Base-by-base conservation (phyloP, 2,797 vertebrate species). In the Sphenopsis melanotis region DNA sequence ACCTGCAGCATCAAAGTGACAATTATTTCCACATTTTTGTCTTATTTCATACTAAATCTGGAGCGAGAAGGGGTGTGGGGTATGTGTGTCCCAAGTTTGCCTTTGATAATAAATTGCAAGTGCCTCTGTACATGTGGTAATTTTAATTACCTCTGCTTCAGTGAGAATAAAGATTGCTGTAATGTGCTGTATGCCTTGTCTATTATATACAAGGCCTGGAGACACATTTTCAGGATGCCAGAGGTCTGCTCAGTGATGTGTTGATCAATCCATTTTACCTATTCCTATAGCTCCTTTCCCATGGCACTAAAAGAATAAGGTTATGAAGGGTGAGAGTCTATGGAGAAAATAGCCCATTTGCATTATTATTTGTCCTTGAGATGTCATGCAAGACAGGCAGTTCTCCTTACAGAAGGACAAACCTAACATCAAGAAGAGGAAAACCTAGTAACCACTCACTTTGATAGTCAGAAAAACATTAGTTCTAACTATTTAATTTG, bases 61-160 rank as follows among this genome's bases (percentile, higher is more conserved):
- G 32, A 56, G 27, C 0, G 1, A 15, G 37, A 27, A 70, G 17
- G 30, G 5, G 6, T 56, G 20, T 49, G 32, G 11, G 6, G 2
- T 42, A 21, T 57, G 6, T 34, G 32, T 46, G 29, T 47, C 37
- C 50, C 27, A 52, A 44, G 41, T 39, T 75, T 81, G 20, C 50
- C 50, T 89, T 88, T 89, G 41, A 20, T 82, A 29, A 18, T 66
- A 61, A 90, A 90, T 20, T 39, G 14, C 30, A 36, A 71, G 27
- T 74, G 27, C 34, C 8, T 76, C 22, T 64, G 15, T 47, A 64
- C 6, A 21, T 11, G 21, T 57, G 22, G 11, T 87, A 24, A 63
- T 91, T 93, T 82, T 91, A 85, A 82, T 69, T 79, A 72, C 63
- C 56, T 85, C 63, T 94, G 71, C 66, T 83, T 79, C 72, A 61